phyloP scores from a whole-genome alignment of 2,797 vertebrate species.

The Fistularia tabacaria region DNA sequence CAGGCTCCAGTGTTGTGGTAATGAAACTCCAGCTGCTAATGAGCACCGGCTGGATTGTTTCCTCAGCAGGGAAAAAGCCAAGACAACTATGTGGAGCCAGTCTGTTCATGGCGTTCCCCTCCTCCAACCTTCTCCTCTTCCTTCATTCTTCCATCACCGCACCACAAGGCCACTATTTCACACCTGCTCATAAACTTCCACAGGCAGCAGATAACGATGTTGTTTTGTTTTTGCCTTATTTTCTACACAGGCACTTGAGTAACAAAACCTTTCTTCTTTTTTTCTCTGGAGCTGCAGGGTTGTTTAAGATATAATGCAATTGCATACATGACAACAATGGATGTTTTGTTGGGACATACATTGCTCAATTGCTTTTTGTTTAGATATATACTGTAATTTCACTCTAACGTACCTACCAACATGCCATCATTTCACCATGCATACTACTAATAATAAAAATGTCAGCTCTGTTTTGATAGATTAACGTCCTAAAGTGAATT shows the following conservation, averaged over 20 bases:
- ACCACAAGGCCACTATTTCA: conserved; percentile 46
- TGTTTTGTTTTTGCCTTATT: conserved; percentile 59
- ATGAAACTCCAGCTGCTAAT: conserved; percentile 74
- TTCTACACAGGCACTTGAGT: conserved; percentile 49
- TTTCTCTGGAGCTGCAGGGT: conserved; percentile 35
- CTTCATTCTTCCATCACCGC: conserved; percentile 43
- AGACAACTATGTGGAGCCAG: conserved; percentile 45
- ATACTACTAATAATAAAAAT: too few species aligned
- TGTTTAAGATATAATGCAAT: conserved; percentile 25
- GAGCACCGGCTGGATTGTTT: conserved; percentile 68
- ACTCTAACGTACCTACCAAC: not conserved
- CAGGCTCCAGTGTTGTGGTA: conserved; percentile 58
- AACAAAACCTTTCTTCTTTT: conserved; percentile 43
- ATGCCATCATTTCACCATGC: conserved; percentile 13
- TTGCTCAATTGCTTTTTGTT: conserved; percentile 2
- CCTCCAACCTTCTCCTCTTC: conserved; percentile 23
- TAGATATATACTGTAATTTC: conserved; percentile 7
- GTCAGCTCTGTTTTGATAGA: too few species aligned
- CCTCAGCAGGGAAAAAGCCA: conserved; percentile 52
- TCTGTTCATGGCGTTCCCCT: conserved; percentile 28
- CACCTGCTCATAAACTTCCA: conserved; percentile 70
- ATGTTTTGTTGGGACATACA: conserved; percentile 1
- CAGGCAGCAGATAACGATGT: conserved; percentile 61
- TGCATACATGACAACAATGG: conserved; percentile 4
- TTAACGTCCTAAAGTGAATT: too few species aligned